Evolutionary conservation across 64 coral and sea anemone species (phyloP).

Genomic region (Pocillopora damicornis): DNA sequence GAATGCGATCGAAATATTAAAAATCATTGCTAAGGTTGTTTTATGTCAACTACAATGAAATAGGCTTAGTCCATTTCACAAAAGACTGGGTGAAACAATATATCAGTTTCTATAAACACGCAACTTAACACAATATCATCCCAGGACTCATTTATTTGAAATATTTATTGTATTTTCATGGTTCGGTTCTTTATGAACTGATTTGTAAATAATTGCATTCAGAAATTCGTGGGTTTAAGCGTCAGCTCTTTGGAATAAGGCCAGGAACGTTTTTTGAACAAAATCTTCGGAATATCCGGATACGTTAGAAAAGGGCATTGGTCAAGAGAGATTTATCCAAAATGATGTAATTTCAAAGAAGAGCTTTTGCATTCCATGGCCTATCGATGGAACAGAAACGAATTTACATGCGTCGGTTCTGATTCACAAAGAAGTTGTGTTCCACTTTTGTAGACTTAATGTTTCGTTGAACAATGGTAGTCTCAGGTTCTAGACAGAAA

Average conservation of each 20-base stretch:
- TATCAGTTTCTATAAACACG: background rate
- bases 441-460: no score
- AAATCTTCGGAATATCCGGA: background rate
- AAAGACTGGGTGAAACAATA: background rate
- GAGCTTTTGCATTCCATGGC: background rate
- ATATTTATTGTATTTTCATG: background rate
- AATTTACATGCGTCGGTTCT: no score
- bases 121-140: background rate
- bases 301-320: background rate
- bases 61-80: background rate
- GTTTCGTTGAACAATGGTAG: no score
- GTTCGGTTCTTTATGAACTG: background rate
- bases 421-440: no score
- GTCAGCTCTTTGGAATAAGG: background rate
- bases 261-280: background rate
- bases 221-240: background rate
- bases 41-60: background rate
- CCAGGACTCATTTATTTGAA: background rate
- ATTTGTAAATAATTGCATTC: background rate
- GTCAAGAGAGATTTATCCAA: background rate
- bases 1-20: slow-evolving; percentile 14
- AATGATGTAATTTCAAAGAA: background rate
- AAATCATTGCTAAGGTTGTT: background rate
- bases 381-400: no score
- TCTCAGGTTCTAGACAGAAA: no score